Conservation (phyloP, 1,140 invertebrate genomes). For the Drosophila baimaii region DNA sequence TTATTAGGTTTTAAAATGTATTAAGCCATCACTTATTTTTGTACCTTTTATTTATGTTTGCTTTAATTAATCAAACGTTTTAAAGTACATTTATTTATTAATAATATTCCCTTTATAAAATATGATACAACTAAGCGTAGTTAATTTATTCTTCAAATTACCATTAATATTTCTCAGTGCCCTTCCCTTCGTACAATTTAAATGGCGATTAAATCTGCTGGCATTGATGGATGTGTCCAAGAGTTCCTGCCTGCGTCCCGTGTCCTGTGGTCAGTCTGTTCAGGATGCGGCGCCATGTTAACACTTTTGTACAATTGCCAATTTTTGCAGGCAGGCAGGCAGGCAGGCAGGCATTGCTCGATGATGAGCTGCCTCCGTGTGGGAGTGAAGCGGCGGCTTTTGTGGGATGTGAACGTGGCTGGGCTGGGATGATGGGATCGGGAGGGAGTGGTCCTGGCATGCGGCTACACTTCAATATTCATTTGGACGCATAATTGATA, state of each 20-base stretch:
- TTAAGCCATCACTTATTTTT: background rate
- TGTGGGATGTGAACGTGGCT: slow-evolving; percentile 14
- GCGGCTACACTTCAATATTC: slow-evolving; percentile 82
- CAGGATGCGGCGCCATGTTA: slow-evolving; percentile 79
- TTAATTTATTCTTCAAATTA: background rate
- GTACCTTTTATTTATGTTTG: too few species aligned
- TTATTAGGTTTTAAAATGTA: background rate
- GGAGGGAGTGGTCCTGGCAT: slow-evolving; percentile 47
- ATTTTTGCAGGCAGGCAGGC: too few species aligned
- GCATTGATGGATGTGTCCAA: slow-evolving; percentile 83
- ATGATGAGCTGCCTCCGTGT: slow-evolving; percentile 58
- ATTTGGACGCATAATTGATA: slow-evolving; percentile 83
- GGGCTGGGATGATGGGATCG: background rate
- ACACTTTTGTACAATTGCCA: slow-evolving; percentile 83
- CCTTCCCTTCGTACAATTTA: slow-evolving; percentile 67
- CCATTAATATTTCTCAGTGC: slow-evolving; percentile 5
- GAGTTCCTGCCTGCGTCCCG: slow-evolving; percentile 36
- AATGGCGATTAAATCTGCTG: slow-evolving; percentile 83
- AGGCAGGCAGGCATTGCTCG: slow-evolving; percentile 57
- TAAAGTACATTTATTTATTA: too few species aligned
- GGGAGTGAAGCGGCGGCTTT: slow-evolving; percentile 62
- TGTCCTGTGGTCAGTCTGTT: slow-evolving; percentile 73
- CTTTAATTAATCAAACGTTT: too few species aligned
- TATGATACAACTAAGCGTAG: fast-evolving
- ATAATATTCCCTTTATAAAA: too few species aligned